Conservation (phyloP, 2,888 invertebrate genomes). For the Agonopterix subpropinquella region DNA sequence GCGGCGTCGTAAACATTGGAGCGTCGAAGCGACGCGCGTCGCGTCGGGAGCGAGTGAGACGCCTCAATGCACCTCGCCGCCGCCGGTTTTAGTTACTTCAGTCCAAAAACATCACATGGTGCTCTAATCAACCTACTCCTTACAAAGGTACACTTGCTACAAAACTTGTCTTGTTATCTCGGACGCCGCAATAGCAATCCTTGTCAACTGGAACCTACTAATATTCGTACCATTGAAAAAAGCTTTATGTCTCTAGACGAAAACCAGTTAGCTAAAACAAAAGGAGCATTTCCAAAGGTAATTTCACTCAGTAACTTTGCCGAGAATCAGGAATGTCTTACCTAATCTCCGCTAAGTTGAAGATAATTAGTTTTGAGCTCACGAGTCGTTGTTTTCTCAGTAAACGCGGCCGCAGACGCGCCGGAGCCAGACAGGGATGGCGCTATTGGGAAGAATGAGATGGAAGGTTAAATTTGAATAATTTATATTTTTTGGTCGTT, state of each 20-base stretch:
- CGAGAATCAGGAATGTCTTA: neutral
- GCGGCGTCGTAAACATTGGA: constrained; percentile 44
- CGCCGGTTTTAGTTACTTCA: no score
- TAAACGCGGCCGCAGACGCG: constrained; percentile 41
- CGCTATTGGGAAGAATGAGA: constrained; percentile 21
- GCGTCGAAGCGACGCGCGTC: neutral
- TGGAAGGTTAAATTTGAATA: constrained; percentile 1
- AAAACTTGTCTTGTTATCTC: no score
- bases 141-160: no score
- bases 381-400: neutral
- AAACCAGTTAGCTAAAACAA: neutral
- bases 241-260: no score
- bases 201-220: no score
- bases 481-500: constrained; percentile 8
- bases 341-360: constrained; percentile 5
- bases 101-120: no score
- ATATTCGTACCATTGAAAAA: no score
- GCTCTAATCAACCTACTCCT: no score
- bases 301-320: neutral
- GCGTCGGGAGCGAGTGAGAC: no score
- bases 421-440: constrained; percentile 43
- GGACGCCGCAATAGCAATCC: no score
- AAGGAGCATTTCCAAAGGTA: neutral
- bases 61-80: no score
- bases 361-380: constrained; percentile 16